Conservation (phyloP, 2,888 invertebrate species). For the Eremobia ochroleuca region DNA sequence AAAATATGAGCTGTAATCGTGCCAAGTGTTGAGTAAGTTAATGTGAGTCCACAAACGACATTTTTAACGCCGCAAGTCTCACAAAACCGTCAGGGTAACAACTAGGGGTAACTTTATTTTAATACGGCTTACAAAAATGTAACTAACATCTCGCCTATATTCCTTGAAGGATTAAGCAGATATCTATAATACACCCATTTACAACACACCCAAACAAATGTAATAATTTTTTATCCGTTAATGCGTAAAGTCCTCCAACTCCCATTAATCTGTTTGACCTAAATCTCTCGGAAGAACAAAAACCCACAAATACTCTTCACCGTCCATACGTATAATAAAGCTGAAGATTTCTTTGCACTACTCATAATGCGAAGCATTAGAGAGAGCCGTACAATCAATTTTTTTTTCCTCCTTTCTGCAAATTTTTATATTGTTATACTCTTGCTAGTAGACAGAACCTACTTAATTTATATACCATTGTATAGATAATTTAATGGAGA, state of each 20-base stretch:
- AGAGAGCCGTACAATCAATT: too few species aligned
- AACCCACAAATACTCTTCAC: not conserved
- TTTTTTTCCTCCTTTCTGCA: too few species aligned
- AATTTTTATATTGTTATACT: too few species aligned
- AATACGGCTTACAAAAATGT: not conserved
- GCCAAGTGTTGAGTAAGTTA: constrained; percentile 51
- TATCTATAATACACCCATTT: not conserved
- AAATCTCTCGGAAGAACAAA: not conserved
- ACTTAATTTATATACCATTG: too few species aligned
- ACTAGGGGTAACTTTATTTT: not conserved
- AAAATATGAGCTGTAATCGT: constrained; percentile 38
- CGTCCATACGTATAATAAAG: not conserved
- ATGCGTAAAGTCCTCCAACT: not conserved
- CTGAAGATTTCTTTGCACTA: too few species aligned
- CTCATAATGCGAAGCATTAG: too few species aligned
- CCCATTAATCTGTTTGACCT: not conserved
- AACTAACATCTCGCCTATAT: not conserved
- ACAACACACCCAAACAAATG: not conserved
- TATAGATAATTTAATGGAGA: too few species aligned
- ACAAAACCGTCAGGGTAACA: not conserved
- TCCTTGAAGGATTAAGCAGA: too few species aligned
- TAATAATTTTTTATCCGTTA: not conserved
- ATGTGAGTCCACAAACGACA: constrained; percentile 35
- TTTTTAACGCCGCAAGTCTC: constrained; percentile 34
- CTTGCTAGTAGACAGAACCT: too few species aligned